Evolutionary conservation across 2,797 vertebrate species (phyloP), one percentile per base, ranked within the genome.

Genomic region (Acropternis orthonyx): DNA sequence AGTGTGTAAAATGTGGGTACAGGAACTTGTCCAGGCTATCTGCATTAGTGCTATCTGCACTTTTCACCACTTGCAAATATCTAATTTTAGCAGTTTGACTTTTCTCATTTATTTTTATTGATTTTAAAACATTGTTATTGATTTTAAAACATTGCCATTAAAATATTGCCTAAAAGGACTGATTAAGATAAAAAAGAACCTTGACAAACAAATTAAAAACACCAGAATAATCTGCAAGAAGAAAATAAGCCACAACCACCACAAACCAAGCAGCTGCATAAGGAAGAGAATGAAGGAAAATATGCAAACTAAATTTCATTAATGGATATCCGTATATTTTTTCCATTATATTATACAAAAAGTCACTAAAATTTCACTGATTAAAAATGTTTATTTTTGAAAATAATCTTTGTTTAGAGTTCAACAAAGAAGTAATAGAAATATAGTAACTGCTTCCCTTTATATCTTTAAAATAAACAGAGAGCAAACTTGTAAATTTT

Each of bases 191-290:
- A 13, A 58, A 55, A 67, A 27, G 18, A 1, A 4, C 3, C 1
- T 8, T 9, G 28, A 30, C 7, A 26, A 67, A 63, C 7, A 52
- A 69, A 16, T 3, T 56, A 59, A 30, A 10, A 7, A 1, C 0
- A 1, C 18, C 41, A 16, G 4, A 9, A 32, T 55, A 76, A 52
- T 6, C 41, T 44, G 16, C 14, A 69, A 37, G 12, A 84, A 92
- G 24, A 85, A 81, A 49, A 63, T 34, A 41, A 85, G 66, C 17
- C 9, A 36, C 5, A 55, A 2, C 17, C 22, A 56, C 5, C 6
- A 51, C 9, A 87, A 81, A 44, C 2, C 14, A 73, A 76, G 11
- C 1, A 41, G 41, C n/a, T 72, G 19, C 4, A 36, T 30, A 49
- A 75, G 1, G 6, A 6, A 9, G 19, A 68, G 66, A 48, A 78